Percentiles rank a stretch among this genome's conserved stretches.
These are phyloP conservation scores for Rhipidura dahli DNA, from an alignment of 2,113 vertebrate genomes.

Conservation along the genomic window DNA sequence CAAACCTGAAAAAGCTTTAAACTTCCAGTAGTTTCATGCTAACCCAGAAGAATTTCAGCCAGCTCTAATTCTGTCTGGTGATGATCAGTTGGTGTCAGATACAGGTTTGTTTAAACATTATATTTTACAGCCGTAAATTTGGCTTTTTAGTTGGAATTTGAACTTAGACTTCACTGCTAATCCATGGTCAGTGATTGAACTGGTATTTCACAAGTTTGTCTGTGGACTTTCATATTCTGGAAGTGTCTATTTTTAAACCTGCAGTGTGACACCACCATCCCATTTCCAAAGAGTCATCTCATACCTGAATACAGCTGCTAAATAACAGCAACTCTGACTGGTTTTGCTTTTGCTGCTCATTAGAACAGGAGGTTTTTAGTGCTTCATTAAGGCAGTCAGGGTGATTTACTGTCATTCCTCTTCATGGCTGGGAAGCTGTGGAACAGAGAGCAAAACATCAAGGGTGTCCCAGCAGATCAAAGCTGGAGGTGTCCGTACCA, in stretches of 20 bases:
- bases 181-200: background rate
- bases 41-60: background rate
- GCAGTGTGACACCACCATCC: background rate
- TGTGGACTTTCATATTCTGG: background rate
- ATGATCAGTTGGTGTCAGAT: background rate
- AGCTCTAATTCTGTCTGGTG: background rate
- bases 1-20: background rate
- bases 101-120: constrained; percentile 22
- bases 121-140: background rate
- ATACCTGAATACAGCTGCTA: background rate
- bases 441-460: background rate
- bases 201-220: background rate
- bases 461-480: background rate
- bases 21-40: background rate
- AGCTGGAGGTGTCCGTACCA: background rate
- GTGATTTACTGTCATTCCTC: background rate
- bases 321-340: background rate
- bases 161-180: constrained; percentile 18
- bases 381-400: background rate
- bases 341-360: background rate
- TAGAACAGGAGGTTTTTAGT: background rate
- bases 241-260: constrained; percentile 11
- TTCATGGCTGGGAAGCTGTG: background rate
- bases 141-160: constrained; percentile 28
- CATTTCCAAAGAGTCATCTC: background rate